A percentile compares a stretch with the other conserved stretches of the same genome.
These are phyloP conservation scores for Timema cristinae DNA, from an alignment of 2,888 invertebrate species.

Conservation along the genomic window DNA sequence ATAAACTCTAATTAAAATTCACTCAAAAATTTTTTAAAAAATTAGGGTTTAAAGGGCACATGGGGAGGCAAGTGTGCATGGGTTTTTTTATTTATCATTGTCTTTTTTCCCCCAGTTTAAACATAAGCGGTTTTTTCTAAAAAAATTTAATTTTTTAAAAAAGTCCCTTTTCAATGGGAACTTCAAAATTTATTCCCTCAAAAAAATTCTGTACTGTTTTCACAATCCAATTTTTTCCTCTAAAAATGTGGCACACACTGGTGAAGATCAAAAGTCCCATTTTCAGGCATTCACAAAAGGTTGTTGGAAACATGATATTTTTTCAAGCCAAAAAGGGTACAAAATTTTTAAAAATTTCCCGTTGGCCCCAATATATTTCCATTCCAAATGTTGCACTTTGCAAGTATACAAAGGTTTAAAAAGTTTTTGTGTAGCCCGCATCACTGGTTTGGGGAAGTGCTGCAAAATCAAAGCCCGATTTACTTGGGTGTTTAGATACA, in stretches of 20 bases:
- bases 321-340: not conserved
- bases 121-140: too few relatives aligned
- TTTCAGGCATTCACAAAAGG: not conserved
- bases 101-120: too few relatives aligned
- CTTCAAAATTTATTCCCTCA: not conserved
- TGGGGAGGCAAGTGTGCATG: too few relatives aligned
- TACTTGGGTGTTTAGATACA: not conserved
- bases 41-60: too few relatives aligned
- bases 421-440: conserved; percentile 2
- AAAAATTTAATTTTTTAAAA: too few relatives aligned
- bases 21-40: not conserved
- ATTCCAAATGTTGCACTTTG: not conserved
- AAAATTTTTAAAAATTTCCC: not conserved
- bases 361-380: not conserved
- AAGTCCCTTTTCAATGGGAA: not conserved
- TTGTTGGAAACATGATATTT: not conserved
- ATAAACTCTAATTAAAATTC: not conserved
- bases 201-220: not conserved
- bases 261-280: not conserved
- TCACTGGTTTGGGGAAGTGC: not conserved
- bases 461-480: not conserved
- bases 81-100: too few relatives aligned
- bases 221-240: not conserved
- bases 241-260: not conserved
- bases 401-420: not conserved